phyloP scores from a whole-genome alignment of 2,888 invertebrate species.

The Scaptomyza flava region DNA sequence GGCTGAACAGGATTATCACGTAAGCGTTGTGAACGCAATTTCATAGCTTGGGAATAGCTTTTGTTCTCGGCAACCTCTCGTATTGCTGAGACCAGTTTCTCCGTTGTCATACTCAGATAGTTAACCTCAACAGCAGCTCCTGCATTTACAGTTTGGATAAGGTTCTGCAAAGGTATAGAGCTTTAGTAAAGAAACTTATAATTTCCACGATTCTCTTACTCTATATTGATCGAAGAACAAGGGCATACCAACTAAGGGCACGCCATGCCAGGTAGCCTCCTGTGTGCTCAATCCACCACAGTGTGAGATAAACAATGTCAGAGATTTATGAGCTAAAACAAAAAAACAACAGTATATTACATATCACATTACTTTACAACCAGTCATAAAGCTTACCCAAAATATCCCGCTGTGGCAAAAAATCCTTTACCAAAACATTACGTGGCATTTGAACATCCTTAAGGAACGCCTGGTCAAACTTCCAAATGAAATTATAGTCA shows the following conservation, averaged over 20 bases:
- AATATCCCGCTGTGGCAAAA: constrained; percentile 61
- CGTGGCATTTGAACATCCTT: constrained; percentile 47
- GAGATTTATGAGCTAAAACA: constrained; percentile 66
- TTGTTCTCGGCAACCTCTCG: constrained; percentile 27
- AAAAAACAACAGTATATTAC: not conserved
- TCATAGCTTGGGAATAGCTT: constrained; percentile 20
- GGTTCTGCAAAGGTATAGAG: constrained; percentile 23
- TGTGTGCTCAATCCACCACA: constrained; percentile 73
- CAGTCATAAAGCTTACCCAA: constrained; percentile 42
- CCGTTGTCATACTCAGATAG: constrained; percentile 19
- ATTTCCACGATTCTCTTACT: constrained; percentile 23
- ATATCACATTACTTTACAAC: not conserved
- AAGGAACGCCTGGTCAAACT: constrained; percentile 62
- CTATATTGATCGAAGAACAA: constrained; percentile 70
- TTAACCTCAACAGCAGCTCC: constrained; percentile 34
- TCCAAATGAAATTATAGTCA: constrained; percentile 82
- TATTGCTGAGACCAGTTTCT: constrained; percentile 17
- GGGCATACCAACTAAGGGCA: constrained; percentile 77
- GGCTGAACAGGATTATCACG: constrained; percentile 35
- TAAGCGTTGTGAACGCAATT: constrained; percentile 30
- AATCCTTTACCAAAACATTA: constrained; percentile 59
- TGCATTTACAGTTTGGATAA: constrained; percentile 27
- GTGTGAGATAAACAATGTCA: constrained; percentile 73
- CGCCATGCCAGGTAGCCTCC: constrained; percentile 76
- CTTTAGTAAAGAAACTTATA: not conserved